phyloP scores from a whole-genome alignment of 1,140 invertebrate genomes.

The Sarcophaga peregrina region DNA sequence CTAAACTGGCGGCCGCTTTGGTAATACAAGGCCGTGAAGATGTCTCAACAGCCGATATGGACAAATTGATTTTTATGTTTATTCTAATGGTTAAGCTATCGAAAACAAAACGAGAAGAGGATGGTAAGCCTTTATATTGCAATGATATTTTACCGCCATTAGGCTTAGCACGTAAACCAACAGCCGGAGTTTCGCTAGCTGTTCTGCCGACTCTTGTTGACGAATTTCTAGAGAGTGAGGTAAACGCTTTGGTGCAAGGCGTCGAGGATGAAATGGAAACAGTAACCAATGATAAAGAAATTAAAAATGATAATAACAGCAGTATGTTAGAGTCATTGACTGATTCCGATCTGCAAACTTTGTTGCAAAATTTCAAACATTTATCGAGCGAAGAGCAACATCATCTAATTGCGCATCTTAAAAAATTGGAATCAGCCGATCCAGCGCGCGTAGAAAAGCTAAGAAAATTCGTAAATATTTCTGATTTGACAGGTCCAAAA shows the following conservation, averaged over 20 bases:
- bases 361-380: constrained; percentile 83
- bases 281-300: constrained; percentile 23
- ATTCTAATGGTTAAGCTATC: constrained; percentile 70
- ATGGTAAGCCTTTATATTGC: constrained; percentile 44
- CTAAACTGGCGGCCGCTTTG: constrained; percentile 80
- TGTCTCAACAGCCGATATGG: constrained; percentile 79
- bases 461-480: constrained; percentile 74
- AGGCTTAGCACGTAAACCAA: constrained; percentile 37
- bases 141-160: constrained; percentile 43
- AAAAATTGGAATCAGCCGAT: constrained; percentile 79
- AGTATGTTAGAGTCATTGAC: constrained; percentile 77
- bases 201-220: constrained; percentile 38
- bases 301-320: constrained; percentile 31
- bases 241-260: constrained; percentile 54
- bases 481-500: constrained; percentile 63
- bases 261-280: constrained; percentile 49
- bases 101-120: constrained; percentile 37
- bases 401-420: constrained; percentile 80
- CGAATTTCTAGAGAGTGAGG: constrained; percentile 50
- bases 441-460: constrained; percentile 78
- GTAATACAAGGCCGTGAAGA: constrained; percentile 81
- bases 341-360: constrained; percentile 78
- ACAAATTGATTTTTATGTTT: constrained; percentile 80
- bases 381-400: constrained; percentile 81
- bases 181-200: not conserved